phyloP scores from a whole-genome alignment of 2,797 vertebrate species.

The Girardinus metallicus region DNA sequence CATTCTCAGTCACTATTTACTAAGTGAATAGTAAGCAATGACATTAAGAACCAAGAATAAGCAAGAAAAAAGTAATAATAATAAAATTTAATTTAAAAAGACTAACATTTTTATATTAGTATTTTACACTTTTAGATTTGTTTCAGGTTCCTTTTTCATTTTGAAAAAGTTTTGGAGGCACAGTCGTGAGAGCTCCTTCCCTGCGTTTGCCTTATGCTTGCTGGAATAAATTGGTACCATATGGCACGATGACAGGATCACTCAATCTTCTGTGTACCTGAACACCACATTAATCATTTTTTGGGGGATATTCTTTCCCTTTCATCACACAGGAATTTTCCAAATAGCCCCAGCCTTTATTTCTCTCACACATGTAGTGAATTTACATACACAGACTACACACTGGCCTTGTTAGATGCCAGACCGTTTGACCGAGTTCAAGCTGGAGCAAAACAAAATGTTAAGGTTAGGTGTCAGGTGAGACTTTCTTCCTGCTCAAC shows the following conservation, averaged over 20 bases:
- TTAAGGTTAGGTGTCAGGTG: slow-evolving; percentile 75
- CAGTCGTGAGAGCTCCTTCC: slow-evolving; percentile 74
- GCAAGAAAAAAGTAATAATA: background rate
- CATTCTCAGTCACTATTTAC: background rate
- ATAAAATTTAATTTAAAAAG: background rate
- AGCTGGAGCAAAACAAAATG: slow-evolving; percentile 75
- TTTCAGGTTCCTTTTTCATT: slow-evolving; percentile 15
- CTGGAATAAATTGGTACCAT: slow-evolving; percentile 87
- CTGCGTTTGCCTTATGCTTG: slow-evolving; percentile 81
- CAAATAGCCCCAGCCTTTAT: slow-evolving; percentile 79
- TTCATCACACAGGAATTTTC: slow-evolving; percentile 85
- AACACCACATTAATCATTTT: slow-evolving; percentile 88
- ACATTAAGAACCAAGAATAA: background rate
- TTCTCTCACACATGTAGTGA: slow-evolving; percentile 80
- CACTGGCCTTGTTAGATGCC: slow-evolving; percentile 74
- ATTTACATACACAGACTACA: slow-evolving; percentile 80
- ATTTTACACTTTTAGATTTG: background rate
- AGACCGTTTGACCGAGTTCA: slow-evolving; percentile 75
- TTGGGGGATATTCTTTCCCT: slow-evolving; percentile 82
- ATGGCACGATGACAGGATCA: slow-evolving; percentile 86
- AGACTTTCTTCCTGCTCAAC: slow-evolving; percentile 71
- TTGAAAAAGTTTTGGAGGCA: slow-evolving; percentile 51
- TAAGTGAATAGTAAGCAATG: background rate
- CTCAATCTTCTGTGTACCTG: slow-evolving; percentile 87
- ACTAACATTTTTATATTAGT: background rate